Conservation (phyloP, 2,113 vertebrate genomes). For the Cyrtonyx montezumae region DNA sequence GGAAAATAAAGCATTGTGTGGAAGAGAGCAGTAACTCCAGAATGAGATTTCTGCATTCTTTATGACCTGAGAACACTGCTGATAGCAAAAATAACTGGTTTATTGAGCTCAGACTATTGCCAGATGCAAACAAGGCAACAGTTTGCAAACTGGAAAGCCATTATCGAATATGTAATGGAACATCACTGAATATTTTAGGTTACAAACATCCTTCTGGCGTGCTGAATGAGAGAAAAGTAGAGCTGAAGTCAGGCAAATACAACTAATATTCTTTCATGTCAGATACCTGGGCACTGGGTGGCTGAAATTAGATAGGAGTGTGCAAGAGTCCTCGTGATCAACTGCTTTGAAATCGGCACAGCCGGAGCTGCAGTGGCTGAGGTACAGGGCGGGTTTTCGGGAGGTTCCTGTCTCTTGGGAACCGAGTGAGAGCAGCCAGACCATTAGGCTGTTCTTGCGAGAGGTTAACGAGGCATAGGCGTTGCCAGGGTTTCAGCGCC, state of each 20-base stretch:
- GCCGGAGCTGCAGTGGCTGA: no score
- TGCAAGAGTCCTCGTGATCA: no score
- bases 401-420: no score
- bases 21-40: neutral
- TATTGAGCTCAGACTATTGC: neutral
- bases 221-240: neutral
- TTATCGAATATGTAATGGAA: neutral
- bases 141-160: neutral
- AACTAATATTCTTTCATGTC: neutral
- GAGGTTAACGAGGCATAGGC: no score
- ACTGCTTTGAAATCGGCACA: no score
- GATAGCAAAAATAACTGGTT: constrained; percentile 19
- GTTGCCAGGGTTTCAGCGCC: no score
- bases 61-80: neutral
- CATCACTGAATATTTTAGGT: neutral
- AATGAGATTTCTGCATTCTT: constrained; percentile 35
- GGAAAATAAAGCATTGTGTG: neutral
- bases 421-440: no score
- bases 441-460: no score
- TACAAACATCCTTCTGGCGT: neutral
- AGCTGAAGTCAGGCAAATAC: constrained; percentile 5
- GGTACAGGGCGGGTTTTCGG: no score
- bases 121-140: neutral
- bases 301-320: neutral
- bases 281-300: neutral